Base-by-base conservation (phyloP, 2,113 vertebrate genomes). In the Pteruthius melanotis region DNA sequence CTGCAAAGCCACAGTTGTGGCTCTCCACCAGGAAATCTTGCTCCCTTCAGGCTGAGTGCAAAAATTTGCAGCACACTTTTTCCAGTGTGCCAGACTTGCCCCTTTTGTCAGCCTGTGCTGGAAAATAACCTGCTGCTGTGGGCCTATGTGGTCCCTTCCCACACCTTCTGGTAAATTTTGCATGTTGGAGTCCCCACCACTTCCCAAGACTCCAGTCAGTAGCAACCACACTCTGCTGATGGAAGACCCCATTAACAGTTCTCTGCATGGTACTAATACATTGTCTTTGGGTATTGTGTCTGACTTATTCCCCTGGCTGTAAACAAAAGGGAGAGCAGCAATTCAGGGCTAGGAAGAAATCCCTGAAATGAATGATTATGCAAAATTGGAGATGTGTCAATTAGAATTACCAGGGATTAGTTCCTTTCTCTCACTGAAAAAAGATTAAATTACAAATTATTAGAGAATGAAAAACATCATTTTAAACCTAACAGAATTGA, bases 331-430 rank as follows among this genome's bases (percentile, higher is more conserved):
- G 5, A 87, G 11, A 84, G 10, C 24, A 44, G 39, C 1, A 1
- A 80, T 74, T 86, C 81, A 77, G 30, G 37, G 54, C 68, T 60
- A 60, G 18, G 18, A 82, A 87, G 31, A 89, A 94, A 89, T 76
- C 52, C 84, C 70, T 84, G 65, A 87, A 93, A 50, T 45, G 10
- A 81, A 33, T n/a, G 61, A 66, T 89, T 87, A 91, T 5, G 7
- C 53, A 76, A 61, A 94, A 91, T 7, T 21, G 3, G 63, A 87
- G 53, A n/a, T 79, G 28, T 80, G 59, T 80, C 65, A 76, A 69
- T 94, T 85, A 72, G 53, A 83, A 94, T 89, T 87, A 77, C 27
- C 30, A 53, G 49, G 77, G 78, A 94, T 94, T 83, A 87, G 50
- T 26, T 70, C 13, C 23, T 70, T 85, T 61, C 40, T 75, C 19